These are phyloP conservation scores for Hirundichthys speculiger DNA, from an alignment of 2,113 vertebrate species.

Conservation along the genomic window DNA sequence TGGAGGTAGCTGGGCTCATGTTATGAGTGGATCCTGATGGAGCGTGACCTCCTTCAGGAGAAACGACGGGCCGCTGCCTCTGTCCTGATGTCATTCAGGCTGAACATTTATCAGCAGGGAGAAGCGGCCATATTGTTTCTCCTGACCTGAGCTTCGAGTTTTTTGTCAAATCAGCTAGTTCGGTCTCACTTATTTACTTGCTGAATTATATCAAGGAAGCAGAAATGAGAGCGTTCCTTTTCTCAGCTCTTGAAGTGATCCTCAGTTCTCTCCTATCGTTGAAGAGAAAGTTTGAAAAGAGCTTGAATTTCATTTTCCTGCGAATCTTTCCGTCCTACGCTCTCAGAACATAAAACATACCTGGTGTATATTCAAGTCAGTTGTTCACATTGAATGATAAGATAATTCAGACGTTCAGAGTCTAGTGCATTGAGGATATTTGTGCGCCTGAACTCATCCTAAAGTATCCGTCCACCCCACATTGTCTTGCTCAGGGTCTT, in stretches of 20 bases:
- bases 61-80: no score
- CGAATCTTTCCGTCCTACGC: slow-evolving; percentile 6
- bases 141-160: background rate
- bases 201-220: background rate
- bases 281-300: slow-evolving; percentile 13
- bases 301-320: slow-evolving; percentile 10
- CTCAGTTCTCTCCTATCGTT: background rate
- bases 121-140: background rate
- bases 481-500: background rate
- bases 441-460: slow-evolving; percentile 20
- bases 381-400: slow-evolving; percentile 25
- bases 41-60: no score
- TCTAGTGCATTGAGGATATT: slow-evolving; percentile 9
- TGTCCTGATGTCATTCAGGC: no score
- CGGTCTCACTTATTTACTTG: slow-evolving; percentile 4
- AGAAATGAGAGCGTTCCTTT: background rate
- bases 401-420: slow-evolving; percentile 12
- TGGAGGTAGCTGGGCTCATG: no score
- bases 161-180: slow-evolving; percentile 8
- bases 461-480: background rate
- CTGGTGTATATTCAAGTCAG: slow-evolving; percentile 14
- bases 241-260: background rate
- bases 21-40: no score
- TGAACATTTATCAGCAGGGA: no score
- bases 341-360: slow-evolving; percentile 10